Evolutionary conservation across 2,888 invertebrate species (phyloP), one percentile per base, ranked within the genome.

Genomic region (Neria commutata): DNA sequence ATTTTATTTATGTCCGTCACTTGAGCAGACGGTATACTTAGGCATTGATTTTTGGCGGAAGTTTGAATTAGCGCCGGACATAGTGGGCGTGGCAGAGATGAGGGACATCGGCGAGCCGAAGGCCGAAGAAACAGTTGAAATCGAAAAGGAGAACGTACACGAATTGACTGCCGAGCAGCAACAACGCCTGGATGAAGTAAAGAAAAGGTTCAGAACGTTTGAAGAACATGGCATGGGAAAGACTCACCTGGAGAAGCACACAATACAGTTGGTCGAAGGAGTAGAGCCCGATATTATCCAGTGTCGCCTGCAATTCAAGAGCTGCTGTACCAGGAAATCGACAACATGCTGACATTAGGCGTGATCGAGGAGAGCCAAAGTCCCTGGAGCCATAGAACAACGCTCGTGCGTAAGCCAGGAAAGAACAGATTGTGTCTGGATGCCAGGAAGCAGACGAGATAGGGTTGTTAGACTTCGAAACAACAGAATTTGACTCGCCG

Each of bases 401-500:
- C 3, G 3, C 11, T 37, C 4, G 37, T 37, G 16, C 11, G 10
- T 17, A 37, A 37, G 16, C 37, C 37, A 37, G 37, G 11, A 17
- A 33, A 33, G 8, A 33, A 33, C 14, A 8, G 33, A 10, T 33
- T 33, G 8, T 33, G 8, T 33, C 33, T 33, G 14, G 11, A 17
- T 16, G n/a, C 4, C 4, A 14, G 4, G 11, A 37, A 37, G 11
- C 11, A 16, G 3, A n/a, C n/a, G n/a, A n/a, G n/a, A n/a, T n/a
- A n/a, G n/a, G n/a, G n/a, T n/a, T n/a, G n/a, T n/a, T n/a, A 23
- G 2, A 63, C 10, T 48, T 49, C 4, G 37, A 58, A 2, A 55
- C 46, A 1, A 40, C 16, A 2, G 50, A 50, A 2, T 61, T 63
- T 14, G 10, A 56, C 6, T 24, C 16, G 2, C n/a, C 49, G 6